Conservation (phyloP, 2,797 vertebrate species). For the Mareca strepera region DNA sequence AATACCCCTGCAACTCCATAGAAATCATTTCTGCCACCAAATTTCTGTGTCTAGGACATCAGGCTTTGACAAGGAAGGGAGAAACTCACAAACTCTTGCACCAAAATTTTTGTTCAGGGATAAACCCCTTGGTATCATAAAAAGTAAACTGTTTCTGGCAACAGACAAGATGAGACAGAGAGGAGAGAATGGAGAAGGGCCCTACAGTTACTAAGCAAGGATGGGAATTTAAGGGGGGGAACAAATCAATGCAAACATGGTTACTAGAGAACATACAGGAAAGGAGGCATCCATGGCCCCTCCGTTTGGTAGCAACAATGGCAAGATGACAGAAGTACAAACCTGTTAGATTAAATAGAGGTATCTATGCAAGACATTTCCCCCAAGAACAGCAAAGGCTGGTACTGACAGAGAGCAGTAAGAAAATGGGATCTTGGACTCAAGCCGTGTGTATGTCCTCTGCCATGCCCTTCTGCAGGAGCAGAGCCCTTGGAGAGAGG, state of each 20-base stretch:
- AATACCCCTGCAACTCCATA: neutral
- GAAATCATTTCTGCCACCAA: too few relatives aligned
- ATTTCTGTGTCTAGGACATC: neutral
- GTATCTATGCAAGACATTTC: neutral
- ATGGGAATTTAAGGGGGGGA: neutral
- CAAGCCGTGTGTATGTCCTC: neutral
- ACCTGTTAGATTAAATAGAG: neutral
- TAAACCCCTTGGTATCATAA: neutral
- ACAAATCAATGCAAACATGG: neutral
- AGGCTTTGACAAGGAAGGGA: neutral
- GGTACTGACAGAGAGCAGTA: neutral
- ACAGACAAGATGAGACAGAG: neutral
- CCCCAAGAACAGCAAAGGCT: neutral
- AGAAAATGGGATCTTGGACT: neutral
- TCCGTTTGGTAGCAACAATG: neutral
- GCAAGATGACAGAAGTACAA: neutral
- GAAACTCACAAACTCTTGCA: neutral
- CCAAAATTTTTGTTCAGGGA: neutral
- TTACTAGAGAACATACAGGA: neutral
- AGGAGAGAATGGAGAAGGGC: neutral
- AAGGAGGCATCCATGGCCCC: neutral
- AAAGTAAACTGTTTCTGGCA: neutral
- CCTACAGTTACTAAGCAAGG: neutral
- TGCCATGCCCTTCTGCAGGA: neutral
- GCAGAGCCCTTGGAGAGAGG: neutral